A percentile compares a stretch with the other conserved stretches of the same genome.
Evolutionary conservation across 92 coral and sea anemone genomes (phyloP).

Genomic region (Zoanthus gigantus): DNA sequence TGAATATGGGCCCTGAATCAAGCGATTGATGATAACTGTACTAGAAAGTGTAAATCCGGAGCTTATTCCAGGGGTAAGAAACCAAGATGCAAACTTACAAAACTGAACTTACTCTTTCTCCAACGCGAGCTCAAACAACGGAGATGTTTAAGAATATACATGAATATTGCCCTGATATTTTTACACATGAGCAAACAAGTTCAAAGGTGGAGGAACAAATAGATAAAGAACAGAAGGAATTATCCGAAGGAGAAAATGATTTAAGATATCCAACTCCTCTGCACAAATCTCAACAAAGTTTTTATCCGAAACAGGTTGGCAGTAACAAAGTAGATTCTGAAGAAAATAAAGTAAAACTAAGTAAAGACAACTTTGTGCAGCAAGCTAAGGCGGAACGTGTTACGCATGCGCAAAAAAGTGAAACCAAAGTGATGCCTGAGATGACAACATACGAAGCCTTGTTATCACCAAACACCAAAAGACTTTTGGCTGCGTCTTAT

Average conservation of each 20-base stretch:
- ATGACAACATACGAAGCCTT: neutral
- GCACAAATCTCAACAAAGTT: constrained; percentile 1
- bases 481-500: constrained; percentile 1
- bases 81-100: constrained; percentile 5
- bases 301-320: neutral
- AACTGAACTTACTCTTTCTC: constrained; percentile 26
- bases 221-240: neutral
- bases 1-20: neutral
- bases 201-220: neutral
- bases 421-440: constrained; percentile 23
- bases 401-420: neutral
- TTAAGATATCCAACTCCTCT: neutral
- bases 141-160: neutral
- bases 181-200: neutral
- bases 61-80: neutral
- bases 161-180: too few species aligned
- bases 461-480: constrained; percentile 18
- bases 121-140: neutral
- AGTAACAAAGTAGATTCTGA: neutral
- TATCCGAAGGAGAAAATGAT: neutral
- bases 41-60: neutral
- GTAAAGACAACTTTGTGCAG: neutral
- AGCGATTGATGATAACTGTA: neutral
- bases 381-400: neutral
- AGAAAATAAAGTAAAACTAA: neutral